A percentile compares a stretch with the other conserved stretches of the same genome.
Conservation (phyloP, 2,888 invertebrate species). For the Idaea aversata region DNA sequence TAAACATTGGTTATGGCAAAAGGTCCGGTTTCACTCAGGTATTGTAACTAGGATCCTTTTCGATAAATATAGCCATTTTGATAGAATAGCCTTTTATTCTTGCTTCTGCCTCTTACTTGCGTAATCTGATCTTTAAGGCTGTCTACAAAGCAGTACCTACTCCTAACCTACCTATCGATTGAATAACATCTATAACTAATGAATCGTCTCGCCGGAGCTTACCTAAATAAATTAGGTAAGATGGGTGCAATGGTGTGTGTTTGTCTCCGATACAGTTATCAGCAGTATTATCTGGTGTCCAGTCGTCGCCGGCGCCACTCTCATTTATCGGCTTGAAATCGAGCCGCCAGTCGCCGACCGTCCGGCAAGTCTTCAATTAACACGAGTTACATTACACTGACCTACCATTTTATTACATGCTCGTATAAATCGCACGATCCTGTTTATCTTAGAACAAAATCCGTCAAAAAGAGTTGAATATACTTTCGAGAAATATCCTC, state of each 20-base stretch:
- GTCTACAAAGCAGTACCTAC: neutral
- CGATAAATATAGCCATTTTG: too few species aligned
- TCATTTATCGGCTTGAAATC: conserved; percentile 53
- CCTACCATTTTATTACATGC: conserved; percentile 33
- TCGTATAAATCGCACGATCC: conserved; percentile 20
- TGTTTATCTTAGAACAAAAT: conserved; percentile 3
- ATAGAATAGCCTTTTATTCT: neutral
- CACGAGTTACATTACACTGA: conserved; percentile 36
- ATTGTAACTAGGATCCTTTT: too few species aligned
- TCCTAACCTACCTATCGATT: neutral
- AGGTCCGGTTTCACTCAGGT: neutral
- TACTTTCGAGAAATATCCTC: neutral
- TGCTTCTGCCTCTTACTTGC: neutral
- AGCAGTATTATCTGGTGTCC: conserved; percentile 45
- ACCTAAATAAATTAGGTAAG: conserved; percentile 2
- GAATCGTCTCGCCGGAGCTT: neutral
- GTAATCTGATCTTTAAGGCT: neutral
- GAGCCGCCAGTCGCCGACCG: conserved; percentile 34
- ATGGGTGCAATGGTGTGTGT: conserved; percentile 12
- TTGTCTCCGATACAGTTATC: conserved; percentile 48
- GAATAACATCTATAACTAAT: neutral
- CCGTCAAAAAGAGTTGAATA: neutral
- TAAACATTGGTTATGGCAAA: neutral
- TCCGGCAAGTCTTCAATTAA: conserved; percentile 35
- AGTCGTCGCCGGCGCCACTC: conserved; percentile 43